Conservation (phyloP, 2,797 vertebrate genomes). For the Erethizon dorsatum region DNA sequence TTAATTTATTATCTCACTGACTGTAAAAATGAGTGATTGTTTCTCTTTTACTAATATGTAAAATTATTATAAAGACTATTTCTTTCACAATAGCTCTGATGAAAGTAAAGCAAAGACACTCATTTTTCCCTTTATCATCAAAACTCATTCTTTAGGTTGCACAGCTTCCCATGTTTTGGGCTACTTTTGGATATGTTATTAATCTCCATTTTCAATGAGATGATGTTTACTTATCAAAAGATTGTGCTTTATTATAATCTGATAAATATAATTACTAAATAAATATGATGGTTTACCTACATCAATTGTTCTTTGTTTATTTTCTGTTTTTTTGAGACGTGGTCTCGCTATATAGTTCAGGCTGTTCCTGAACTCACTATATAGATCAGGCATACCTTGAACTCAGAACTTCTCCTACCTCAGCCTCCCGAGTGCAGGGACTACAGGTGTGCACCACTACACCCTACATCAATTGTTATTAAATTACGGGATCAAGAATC, state of each 20-base stretch:
- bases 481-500: background rate
- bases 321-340: background rate
- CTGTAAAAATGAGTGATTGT: constrained; percentile 68
- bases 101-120: constrained; percentile 57
- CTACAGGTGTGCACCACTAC: background rate
- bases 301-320: background rate
- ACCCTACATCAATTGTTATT: background rate
- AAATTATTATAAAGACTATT: constrained; percentile 66
- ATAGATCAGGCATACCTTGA: background rate
- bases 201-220: constrained; percentile 51
- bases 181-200: constrained; percentile 40
- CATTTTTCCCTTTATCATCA: constrained; percentile 3
- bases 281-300: background rate
- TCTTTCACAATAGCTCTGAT: constrained; percentile 43
- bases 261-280: background rate
- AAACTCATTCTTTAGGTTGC: constrained; percentile 16
- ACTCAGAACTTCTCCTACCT: background rate
- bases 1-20: constrained; percentile 76
- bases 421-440: background rate
- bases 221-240: background rate
- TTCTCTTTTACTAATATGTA: constrained; percentile 66
- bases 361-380: background rate
- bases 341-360: background rate
- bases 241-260: background rate
- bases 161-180: constrained; percentile 13